These are phyloP conservation scores for Solea senegalensis DNA, from an alignment of 2,113 vertebrate genomes.

Conservation along the genomic window DNA sequence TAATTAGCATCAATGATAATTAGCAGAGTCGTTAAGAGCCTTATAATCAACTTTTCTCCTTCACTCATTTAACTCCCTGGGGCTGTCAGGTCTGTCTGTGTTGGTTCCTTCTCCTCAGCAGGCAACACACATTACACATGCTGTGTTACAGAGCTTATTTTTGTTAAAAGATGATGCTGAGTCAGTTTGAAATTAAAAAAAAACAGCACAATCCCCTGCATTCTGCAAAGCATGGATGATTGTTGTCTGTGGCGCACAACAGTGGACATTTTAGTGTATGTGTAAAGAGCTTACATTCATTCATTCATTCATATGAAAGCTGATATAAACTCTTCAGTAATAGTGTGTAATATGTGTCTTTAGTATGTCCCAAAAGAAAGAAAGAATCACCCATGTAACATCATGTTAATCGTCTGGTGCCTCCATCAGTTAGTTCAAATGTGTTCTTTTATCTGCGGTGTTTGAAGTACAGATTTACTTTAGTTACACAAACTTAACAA, in stretches of 20 bases:
- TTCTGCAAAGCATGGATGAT: conserved; percentile 6
- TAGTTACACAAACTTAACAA: too few species aligned
- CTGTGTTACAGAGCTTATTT: conserved; percentile 65
- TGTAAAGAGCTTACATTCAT: not conserved
- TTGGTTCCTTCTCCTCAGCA: conserved; percentile 64
- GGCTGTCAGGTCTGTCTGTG: conserved; percentile 74
- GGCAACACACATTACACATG: conserved; percentile 76
- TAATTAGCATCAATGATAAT: conserved; percentile 81
- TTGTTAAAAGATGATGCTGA: conserved; percentile 56
- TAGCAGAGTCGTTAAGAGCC: conserved; percentile 79
- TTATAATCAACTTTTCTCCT: conserved; percentile 81
- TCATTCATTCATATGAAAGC: not conserved
- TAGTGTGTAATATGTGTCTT: too few species aligned
- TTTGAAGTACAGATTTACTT: too few species aligned
- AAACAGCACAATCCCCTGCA: conserved; percentile 12
- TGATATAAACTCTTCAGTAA: not conserved
- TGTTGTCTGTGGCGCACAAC: conserved; percentile 45
- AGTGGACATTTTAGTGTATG: not conserved
- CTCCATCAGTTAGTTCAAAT: too few species aligned
- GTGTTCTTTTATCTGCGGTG: too few species aligned
- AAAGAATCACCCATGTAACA: too few species aligned
- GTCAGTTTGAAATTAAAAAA: conserved; percentile 55
- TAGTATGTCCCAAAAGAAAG: too few species aligned
- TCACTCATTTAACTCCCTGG: conserved; percentile 75
- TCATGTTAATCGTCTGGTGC: too few species aligned